phyloP scores from a whole-genome alignment of 2,888 invertebrate genomes.

The Kuschelorhynchus macadamiae region DNA sequence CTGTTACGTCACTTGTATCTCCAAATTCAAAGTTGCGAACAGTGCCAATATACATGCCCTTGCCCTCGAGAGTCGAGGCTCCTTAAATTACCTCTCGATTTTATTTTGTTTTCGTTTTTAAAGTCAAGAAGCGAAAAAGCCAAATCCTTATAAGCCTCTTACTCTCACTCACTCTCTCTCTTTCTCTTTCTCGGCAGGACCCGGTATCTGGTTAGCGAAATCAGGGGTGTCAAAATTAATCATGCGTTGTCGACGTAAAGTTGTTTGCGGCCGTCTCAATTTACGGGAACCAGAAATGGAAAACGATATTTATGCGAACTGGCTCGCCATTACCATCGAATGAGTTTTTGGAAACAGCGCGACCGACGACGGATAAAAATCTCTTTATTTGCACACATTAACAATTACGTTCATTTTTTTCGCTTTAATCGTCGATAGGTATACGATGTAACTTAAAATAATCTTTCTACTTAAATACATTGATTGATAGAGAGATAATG shows the following conservation, averaged over 20 bases:
- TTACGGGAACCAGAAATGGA: conserved; percentile 56
- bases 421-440: too few relatives aligned
- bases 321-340: conserved; percentile 40
- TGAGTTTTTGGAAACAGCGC: conserved; percentile 38
- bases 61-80: too few relatives aligned
- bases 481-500: too few relatives aligned
- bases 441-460: too few relatives aligned
- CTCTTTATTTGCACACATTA: conserved; percentile 12
- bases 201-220: conserved; percentile 51
- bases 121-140: conserved; percentile 44
- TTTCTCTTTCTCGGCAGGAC: too few relatives aligned
- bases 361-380: conserved; percentile 20
- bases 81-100: conserved; percentile 17
- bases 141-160: conserved; percentile 46
- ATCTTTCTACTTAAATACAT: too few relatives aligned
- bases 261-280: conserved; percentile 52
- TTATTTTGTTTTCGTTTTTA: conserved; percentile 31
- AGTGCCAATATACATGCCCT: too few relatives aligned
- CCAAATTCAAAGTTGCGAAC: too few relatives aligned
- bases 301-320: conserved; percentile 59
- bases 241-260: conserved; percentile 55
- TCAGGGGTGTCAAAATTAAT: conserved; percentile 60
- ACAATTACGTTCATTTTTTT: too few relatives aligned
- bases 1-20: too few relatives aligned
- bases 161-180: conserved; percentile 22